A percentile compares a stretch with the other conserved stretches of the same genome.
phyloP scores from a whole-genome alignment of 2,888 invertebrate genomes.

The Cynaeus angustus region DNA sequence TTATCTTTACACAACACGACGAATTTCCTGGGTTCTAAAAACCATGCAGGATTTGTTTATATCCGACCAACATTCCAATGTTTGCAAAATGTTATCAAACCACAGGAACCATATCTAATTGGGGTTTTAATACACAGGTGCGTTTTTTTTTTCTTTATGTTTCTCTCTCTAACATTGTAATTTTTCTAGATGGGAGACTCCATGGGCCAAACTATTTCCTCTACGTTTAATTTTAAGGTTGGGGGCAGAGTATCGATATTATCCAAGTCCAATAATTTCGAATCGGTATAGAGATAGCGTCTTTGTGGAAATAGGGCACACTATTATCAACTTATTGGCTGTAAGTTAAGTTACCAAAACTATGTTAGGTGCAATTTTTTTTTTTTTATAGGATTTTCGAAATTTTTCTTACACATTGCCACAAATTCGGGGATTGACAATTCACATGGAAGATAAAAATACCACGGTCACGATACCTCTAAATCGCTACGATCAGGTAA shows the following conservation, averaged over 20 bases:
- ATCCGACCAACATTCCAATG: constrained; percentile 88
- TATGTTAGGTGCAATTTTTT: constrained; percentile 67
- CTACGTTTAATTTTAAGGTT: constrained; percentile 83
- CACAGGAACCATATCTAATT: constrained; percentile 83
- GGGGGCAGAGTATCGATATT: constrained; percentile 90
- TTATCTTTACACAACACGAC: constrained; percentile 78
- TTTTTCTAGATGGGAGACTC: constrained; percentile 79
- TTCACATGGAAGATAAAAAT: constrained; percentile 88
- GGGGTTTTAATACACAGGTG: constrained; percentile 85
- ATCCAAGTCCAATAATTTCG: constrained; percentile 88
- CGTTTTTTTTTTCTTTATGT: constrained; percentile 7
- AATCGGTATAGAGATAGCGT: constrained; percentile 85
- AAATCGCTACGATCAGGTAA: constrained; percentile 81
- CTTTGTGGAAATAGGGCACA: constrained; percentile 90
- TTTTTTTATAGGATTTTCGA: constrained; percentile 15
- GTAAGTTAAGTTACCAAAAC: constrained; percentile 66
- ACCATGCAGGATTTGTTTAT: constrained; percentile 88
- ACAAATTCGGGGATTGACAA: constrained; percentile 82
- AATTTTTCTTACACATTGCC: constrained; percentile 82
- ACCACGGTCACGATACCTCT: constrained; percentile 85
- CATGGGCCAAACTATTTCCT: constrained; percentile 88
- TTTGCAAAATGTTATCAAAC: constrained; percentile 80
- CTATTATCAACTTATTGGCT: constrained; percentile 89
- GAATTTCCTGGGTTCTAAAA: constrained; percentile 80
- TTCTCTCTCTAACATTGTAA: not conserved